Conservation (phyloP, 2,113 vertebrate species). For the Phrynosoma blainvillii region DNA sequence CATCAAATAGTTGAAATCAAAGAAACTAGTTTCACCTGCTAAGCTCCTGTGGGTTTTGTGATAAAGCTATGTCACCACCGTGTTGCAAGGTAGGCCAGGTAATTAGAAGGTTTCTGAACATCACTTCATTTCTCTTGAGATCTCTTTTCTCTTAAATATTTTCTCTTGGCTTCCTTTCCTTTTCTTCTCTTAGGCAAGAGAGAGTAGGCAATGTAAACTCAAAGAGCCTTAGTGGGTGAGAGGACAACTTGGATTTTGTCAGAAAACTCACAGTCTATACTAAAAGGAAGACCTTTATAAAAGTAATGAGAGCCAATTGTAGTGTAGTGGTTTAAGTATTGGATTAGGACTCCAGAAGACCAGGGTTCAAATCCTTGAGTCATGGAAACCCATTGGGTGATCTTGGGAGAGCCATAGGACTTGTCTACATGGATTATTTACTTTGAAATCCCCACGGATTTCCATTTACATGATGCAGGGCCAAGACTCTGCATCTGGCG, state of each 20-base stretch:
- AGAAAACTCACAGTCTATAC: background rate
- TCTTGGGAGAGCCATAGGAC: too few relatives aligned
- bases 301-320: background rate
- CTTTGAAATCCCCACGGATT: too few relatives aligned
- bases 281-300: background rate
- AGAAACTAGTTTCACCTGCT: slow-evolving; percentile 1
- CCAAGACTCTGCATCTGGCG: too few relatives aligned
- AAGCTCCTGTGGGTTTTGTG: background rate
- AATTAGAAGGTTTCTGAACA: background rate
- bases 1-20: slow-evolving; percentile 4
- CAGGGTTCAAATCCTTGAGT: too few relatives aligned
- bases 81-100: background rate
- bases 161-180: background rate
- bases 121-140: background rate
- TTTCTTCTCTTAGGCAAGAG: background rate
- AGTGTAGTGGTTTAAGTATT: too few relatives aligned
- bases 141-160: background rate
- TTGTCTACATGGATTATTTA: too few relatives aligned
- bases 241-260: background rate
- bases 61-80: background rate
- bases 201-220: background rate
- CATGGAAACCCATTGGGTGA: too few relatives aligned
- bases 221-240: background rate
- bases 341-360: too few relatives aligned
- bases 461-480: too few relatives aligned